Evolutionary conservation across 2,797 vertebrate genomes (phyloP), one percentile per base, ranked within the genome.

Genomic region (Oreochromis grahami): DNA sequence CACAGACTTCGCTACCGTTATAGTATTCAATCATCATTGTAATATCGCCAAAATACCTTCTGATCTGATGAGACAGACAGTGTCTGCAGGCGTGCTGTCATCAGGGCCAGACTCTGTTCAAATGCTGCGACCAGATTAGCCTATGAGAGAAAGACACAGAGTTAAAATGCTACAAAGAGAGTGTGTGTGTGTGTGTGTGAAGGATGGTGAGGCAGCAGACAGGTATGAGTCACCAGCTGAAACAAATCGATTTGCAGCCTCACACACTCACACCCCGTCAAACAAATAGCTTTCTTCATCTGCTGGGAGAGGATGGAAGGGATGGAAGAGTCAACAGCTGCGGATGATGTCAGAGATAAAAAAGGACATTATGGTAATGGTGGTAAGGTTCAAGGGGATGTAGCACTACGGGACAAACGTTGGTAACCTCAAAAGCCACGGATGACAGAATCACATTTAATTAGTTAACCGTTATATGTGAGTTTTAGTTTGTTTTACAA

Each of bases 61-160:
- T 99, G 97, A 3, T 99, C 98, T 0, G 98, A 98, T 0, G 96
- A 98, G 90, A 97, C 97, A 0, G 99, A 99, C 88, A 99, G 95
- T 56, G 96, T 97, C 89, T 99, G 97, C 60, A 99, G 97, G 34
- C 99, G 98, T 21, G 98, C 98, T 0, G 99, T 99, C 99, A 99
- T 99, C 93, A 98, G 96, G 14, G 98, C 97, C 90, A 99, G 95
- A 91, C 98, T 99, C 96, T 99, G 98, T 90, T 99, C 99, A 1
- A 99, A 99, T 3, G 99, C 99, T 0, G 99, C 98, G 12, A 99
- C 99, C 87, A 99, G 95, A 90, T 99, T 99, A 15, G 98, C 98
- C 98, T 96, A 80, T 74, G 63, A 78, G 34, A 85, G 72, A 82
- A 32, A 84, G 50, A 92, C 3, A 86, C 19, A 38, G 21, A 24